Base-by-base conservation (phyloP, 2,797 vertebrate species). In the Heterohyrax brucei region DNA sequence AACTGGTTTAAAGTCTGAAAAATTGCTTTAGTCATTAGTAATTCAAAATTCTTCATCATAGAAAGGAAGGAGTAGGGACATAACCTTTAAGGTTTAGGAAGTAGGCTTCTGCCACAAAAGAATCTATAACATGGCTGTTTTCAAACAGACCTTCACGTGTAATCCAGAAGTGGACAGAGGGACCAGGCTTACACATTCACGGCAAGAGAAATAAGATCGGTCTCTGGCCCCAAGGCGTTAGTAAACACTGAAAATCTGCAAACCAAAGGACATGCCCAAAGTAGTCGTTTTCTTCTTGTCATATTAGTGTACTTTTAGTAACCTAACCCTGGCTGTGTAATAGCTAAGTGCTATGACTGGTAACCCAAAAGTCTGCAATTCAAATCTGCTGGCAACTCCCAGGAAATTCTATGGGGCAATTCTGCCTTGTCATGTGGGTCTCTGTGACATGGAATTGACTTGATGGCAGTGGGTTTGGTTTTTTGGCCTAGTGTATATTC, bases 1-100 rank as follows among this genome's bases (percentile, higher is more conserved):
- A 64, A 61, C 33, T 39, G 62, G 9, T 56, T 90, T 87, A 86
- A 87, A 59, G 73, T 77, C n/a, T 93, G 44, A 1, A 83, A 76
- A 81, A 61, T 68, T 75, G 79, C 76, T 87, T 81, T 46, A 81
- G 44, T 7, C 79, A 19, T 77, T 89, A 85, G n/a, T 78, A 95
- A 95, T 90, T 92, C 28, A 64, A 22, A 64, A 83, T 73, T 81
- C 10, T 3, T 87, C 16, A 50, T 81, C 30, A 30, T 83, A 30
- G 78, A 95, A 93, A 68, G 26, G 1, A 53, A 10, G 28, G 46
- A 80, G 59, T 33, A 61, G n/a, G 6, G 46, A 44, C 22, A 53
- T 61, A 7, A 30, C 2, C 28, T 68, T 68, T n/a, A 68, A n/a
- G 28, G 28, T 30, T 68, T 56, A 30, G 66, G 18, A 68, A 68